Evolutionary conservation across 1,140 invertebrate genomes (phyloP), one percentile per base, ranked within the genome.

Genomic region (Steinernema khuongi): DNA sequence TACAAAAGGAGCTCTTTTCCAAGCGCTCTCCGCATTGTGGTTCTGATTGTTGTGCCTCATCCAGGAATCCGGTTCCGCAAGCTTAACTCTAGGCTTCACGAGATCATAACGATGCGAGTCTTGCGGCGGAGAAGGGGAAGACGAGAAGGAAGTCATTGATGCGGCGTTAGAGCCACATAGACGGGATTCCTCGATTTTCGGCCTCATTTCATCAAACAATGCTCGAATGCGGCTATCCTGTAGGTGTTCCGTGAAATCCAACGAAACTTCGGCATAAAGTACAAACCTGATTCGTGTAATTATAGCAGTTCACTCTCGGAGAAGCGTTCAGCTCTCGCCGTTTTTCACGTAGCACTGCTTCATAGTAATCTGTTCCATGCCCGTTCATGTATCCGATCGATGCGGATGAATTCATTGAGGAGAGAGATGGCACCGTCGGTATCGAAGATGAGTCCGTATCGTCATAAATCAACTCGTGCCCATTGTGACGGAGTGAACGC

Each of bases 221-320:
- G 50, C 50, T 60, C 50, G 50, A 60, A 60, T 60, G 50, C 50
- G 50, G 50, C 50, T 60, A 60, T 60, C 50, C 50, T 60, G 50
- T 41, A 41, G n/a, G n/a, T n/a, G n/a, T 11, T n/a, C 4, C 14
- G 50, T 22, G 22, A 60, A 60, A 60, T 14, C 14, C 11, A 14
- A 4, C 14, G 26, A 60, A n/a, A n/a, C 4, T n/a, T 41, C 36
- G 7, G 50, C 4, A 60, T 14, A 17, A 22, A 60, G 50, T 22
- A 60, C 50, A 26, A 60, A 60, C 50, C 50, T 60, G 50, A 60
- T 60, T 60, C 11, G 50, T 14, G 19, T 60, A 60, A 60, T 60
- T 60, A 22, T 60, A 60, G 11, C 11, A 60, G 7, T 22, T 26
- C 14, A 60, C 50, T 60, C 50, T 11, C 50, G 50, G 50, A 4